Evolutionary conservation across 1,140 invertebrate genomes (phyloP), one percentile per base, ranked within the genome.

Genomic region (Drosophila fuyamai): DNA sequence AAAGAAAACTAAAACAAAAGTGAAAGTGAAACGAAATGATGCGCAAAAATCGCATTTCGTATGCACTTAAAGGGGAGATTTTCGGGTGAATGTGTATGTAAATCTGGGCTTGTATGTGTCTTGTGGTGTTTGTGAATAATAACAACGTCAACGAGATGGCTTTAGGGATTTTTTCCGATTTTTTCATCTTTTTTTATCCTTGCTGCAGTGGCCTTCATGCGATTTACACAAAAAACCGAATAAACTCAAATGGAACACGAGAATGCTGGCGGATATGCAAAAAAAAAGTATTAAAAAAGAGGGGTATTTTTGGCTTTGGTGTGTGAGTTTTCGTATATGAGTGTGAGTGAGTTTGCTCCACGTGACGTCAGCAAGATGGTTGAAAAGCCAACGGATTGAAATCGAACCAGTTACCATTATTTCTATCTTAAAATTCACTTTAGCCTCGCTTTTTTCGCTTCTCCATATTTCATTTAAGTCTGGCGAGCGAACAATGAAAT

Each of bases 201-300:
- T 57, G 75, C 68, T 63, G 67, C 67, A 85, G 56, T 86, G 74
- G 78, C 77, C 81, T 84, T 84, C 81, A 84, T 84, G 81, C 81
- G 77, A 80, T 81, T 72, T 60, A 67, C 46, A 79, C 63, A 76
- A 46, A 62, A 63, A 61, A 67, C 61, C 48, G 48, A 59, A 48
- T 36, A 60, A 59, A 76, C 62, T 53, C 40, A 57, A 57, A 76
- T 71, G 53, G 47, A 75, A 80, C 63, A 51, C 55, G 61, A 68
- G 43, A 75, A 68, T 61, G 57, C 71, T 62, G 70, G 46, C 62
- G 57, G 57, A 63, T 65, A 80, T 76, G 66, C 55, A 74, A 57
- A 36, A 61, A 53, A 68, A 36, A 29, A 57, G 4, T 41, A 43
- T 14, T 51, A 18, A 41, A 60, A 43, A 59, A 48, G 44, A n/a